Evolutionary conservation across 2,888 invertebrate species (phyloP), one percentile per base, ranked within the genome.

Genomic region (Galerucella nymphaeae): DNA sequence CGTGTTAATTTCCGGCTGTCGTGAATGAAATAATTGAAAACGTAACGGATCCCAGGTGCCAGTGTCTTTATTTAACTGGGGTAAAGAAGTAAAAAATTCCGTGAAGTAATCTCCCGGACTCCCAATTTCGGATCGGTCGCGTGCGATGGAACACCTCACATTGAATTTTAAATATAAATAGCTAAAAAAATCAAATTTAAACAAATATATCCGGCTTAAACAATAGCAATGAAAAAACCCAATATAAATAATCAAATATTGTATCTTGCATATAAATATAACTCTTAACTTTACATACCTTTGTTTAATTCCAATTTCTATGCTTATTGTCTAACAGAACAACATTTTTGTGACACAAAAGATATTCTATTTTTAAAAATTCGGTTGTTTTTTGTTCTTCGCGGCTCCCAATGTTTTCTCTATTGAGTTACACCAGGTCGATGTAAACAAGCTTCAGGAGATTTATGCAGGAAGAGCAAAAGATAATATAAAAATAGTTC

Each of bases 321-420:
- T 50, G n/a, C 50, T 50, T n/a, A n/a, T 50, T n/a, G 50, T 50
- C 53, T 53, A 53, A 53, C 53, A 0, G 18, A 50, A 50, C 50
- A 50, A n/a, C 53, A 53, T 16, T 10, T 9, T 11, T 10, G 16
- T 10, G n/a, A n/a, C n/a, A 48, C 48, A 30, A 30, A 45, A 13
- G 45, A 13, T 45, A 18, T 18, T 53, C 18, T 53, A 18, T 53
- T 53, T 53, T 62, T 16, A 42, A 30, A 58, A 41, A 18, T 18
- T 42, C 42, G 61, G 16, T 42, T 42, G 61, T 62, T 62, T 62
- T 62, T n/a, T 62, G 61, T 42, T 62, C 42, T 42, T 41, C 18
- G 61, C n/a, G n/a, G n/a, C n/a, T n/a, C 42, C 61, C 61, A 62
- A 62, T 62, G 18, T 41, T 62, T 62, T 62, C 61, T 62, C 42